Evolutionary conservation across 1,140 invertebrate species (phyloP).

Genomic region (Camponotus floridanus): DNA sequence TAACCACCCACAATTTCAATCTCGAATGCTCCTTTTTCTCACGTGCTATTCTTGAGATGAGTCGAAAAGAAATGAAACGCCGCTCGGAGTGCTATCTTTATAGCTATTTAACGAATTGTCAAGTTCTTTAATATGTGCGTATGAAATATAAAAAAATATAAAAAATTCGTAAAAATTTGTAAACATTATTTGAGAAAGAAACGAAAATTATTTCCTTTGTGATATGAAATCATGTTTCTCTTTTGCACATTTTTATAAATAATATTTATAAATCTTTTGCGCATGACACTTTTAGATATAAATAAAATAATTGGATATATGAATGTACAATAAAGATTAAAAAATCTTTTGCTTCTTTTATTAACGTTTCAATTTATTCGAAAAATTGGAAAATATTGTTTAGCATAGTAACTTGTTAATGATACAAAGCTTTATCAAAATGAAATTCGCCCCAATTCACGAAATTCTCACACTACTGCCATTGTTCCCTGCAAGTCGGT

Average conservation of each 20-base stretch:
- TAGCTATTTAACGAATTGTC: slow-evolving; percentile 2
- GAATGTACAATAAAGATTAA: neutral
- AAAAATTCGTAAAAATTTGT: no score
- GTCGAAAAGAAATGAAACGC: neutral
- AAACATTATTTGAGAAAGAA: no score
- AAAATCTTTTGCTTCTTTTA: neutral
- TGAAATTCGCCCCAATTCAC: slow-evolving; percentile 66
- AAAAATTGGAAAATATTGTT: slow-evolving; percentile 12
- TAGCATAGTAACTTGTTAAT: slow-evolving; percentile 4
- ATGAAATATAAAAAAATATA: no score
- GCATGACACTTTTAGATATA: no score
- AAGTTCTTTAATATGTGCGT: neutral
- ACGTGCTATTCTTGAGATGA: slow-evolving; percentile 29
- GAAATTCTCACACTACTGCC: slow-evolving; percentile 24
- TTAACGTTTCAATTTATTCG: neutral
- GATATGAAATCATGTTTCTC: no score
- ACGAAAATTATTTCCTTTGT: no score
- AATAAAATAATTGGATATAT: no score
- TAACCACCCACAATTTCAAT: slow-evolving; percentile 38
- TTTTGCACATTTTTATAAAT: no score
- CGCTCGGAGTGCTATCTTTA: neutral
- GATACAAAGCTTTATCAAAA: slow-evolving; percentile 63
- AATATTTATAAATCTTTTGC: no score
- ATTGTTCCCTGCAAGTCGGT: slow-evolving; percentile 25
- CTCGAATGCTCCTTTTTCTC: slow-evolving; percentile 35